phyloP scores from a whole-genome alignment of 2,888 invertebrate species.

The Phorcus lineatus region DNA sequence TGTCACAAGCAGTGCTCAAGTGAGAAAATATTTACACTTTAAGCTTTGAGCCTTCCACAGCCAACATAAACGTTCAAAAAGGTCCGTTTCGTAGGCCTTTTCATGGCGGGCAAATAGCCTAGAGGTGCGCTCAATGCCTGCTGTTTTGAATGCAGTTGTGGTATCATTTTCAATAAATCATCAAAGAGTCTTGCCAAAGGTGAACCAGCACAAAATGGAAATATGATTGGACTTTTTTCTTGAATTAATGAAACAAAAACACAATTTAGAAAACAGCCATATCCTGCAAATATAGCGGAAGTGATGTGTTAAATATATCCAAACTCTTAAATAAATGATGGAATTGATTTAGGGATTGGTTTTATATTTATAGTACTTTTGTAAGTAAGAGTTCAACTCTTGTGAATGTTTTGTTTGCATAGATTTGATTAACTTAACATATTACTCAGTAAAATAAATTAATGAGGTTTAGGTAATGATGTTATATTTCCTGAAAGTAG shows the following conservation, averaged over 20 bases:
- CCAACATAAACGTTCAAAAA: neutral
- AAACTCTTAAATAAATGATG: too few species aligned
- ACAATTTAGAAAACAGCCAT: neutral
- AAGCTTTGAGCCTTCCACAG: neutral
- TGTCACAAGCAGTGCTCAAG: neutral
- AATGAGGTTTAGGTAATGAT: too few species aligned
- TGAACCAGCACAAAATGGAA: neutral
- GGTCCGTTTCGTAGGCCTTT: neutral
- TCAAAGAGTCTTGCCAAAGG: neutral
- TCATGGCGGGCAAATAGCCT: neutral
- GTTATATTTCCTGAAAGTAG: too few species aligned
- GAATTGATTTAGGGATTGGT: too few species aligned
- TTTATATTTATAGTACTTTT: too few species aligned
- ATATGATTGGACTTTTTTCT: constrained; percentile 1
- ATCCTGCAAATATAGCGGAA: too few species aligned
- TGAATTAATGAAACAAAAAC: constrained; percentile 13
- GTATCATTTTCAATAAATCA: neutral
- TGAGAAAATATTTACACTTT: constrained; percentile 8
- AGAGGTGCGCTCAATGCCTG: neutral
- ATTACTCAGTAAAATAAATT: too few species aligned
- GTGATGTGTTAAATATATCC: too few species aligned
- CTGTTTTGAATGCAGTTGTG: neutral
- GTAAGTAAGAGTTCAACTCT: too few species aligned
- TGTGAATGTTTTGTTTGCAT: too few species aligned
- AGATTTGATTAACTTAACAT: too few species aligned